Conservation (phyloP, 2,797 vertebrate genomes). For the Amniataba percoides region DNA sequence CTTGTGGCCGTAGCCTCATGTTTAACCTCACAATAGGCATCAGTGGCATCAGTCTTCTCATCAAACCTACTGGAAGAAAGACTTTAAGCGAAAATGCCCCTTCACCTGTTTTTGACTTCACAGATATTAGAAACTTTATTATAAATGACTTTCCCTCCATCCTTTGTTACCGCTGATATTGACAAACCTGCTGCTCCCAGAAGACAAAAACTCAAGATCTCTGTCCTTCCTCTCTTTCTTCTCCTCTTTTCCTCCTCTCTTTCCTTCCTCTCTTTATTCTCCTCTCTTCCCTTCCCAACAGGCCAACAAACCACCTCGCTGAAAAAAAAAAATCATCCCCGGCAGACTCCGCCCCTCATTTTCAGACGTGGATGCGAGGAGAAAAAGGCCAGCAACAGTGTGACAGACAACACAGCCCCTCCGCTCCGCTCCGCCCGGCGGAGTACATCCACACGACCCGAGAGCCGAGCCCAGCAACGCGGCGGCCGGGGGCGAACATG, state of each 20-base stretch:
- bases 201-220: conserved; percentile 9
- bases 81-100: too few relatives aligned
- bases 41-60: background rate
- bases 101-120: background rate
- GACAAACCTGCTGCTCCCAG: conserved; percentile 3
- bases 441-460: conserved; percentile 36
- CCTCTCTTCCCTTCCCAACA: background rate
- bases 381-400: conserved; percentile 74
- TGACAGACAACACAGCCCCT: conserved; percentile 69
- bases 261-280: too few relatives aligned
- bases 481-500: conserved; percentile 59
- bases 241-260: background rate
- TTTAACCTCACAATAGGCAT: too few relatives aligned
- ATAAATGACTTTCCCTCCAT: background rate
- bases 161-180: background rate
- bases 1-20: background rate
- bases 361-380: conserved; percentile 60
- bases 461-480: conserved; percentile 47
- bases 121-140: background rate
- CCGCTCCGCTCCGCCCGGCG: conserved; percentile 38
- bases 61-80: background rate
- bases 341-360: conserved; percentile 71
- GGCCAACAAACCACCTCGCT: conserved; percentile 15
- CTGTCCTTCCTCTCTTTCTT: background rate
- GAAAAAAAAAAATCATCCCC: conserved; percentile 9